Evolutionary conservation across 2,113 vertebrate species (phyloP).

Genomic region (Marmota flaviventris): DNA sequence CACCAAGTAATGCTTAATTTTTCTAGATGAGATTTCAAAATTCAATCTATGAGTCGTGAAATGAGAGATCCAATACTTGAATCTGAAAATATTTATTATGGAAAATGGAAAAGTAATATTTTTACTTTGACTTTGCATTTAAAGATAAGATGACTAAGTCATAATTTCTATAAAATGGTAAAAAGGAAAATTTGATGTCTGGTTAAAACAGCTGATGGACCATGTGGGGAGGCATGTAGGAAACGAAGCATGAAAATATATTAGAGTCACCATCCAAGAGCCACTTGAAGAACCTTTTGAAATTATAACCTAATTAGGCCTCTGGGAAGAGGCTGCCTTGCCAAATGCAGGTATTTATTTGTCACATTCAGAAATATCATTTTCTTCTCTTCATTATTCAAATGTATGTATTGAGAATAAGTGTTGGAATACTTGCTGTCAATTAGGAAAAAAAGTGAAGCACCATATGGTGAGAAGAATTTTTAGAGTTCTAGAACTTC

Average conservation of each 20-base stretch:
- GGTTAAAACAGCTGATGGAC: neutral
- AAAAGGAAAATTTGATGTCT: neutral
- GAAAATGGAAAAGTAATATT: neutral
- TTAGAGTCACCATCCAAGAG: neutral
- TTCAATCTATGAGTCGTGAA: neutral
- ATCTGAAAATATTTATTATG: neutral
- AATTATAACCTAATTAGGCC: slow-evolving; percentile 38
- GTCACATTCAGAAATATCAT: slow-evolving; percentile 2
- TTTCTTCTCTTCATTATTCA: slow-evolving; percentile 53
- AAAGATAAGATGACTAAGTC: neutral
- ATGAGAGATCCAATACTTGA: neutral
- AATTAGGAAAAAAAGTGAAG: neutral
- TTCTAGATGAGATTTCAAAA: neutral
- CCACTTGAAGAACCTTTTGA: neutral
- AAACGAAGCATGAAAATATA: slow-evolving; percentile 7
- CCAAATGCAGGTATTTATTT: slow-evolving; percentile 16
- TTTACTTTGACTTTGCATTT: neutral
- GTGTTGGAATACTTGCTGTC: neutral
- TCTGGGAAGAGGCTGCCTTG: slow-evolving; percentile 52
- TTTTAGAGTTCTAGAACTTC: neutral
- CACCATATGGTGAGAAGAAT: neutral
- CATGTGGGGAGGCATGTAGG: neutral
- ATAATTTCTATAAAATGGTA: slow-evolving; percentile 14
- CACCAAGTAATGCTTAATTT: neutral
- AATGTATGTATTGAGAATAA: slow-evolving; percentile 15